Evolutionary conservation across 2,888 invertebrate genomes (phyloP).

Genomic region (Mactromeris polynyma): DNA sequence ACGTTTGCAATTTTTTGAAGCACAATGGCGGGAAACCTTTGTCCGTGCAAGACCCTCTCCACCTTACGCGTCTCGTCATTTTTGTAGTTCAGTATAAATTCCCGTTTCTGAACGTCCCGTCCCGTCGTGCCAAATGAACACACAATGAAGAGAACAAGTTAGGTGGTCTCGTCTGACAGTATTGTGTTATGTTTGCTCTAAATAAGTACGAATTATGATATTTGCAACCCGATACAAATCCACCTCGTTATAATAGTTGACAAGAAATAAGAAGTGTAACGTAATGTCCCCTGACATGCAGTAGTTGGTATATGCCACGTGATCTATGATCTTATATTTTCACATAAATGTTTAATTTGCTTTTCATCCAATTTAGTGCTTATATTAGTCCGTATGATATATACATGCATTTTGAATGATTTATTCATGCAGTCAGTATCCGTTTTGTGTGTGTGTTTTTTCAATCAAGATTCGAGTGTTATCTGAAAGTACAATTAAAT

Average conservation of each 20-base stretch:
- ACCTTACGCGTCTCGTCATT: background rate
- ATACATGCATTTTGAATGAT: no score
- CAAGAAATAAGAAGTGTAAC: background rate
- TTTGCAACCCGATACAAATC: slow-evolving; percentile 34
- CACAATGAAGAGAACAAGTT: slow-evolving; percentile 35
- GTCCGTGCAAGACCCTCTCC: no score
- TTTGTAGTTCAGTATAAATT: background rate
- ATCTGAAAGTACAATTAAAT: no score
- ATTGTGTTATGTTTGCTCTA: slow-evolving; percentile 40
- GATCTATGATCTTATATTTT: no score
- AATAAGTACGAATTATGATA: slow-evolving; percentile 29
- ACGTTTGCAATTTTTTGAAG: no score
- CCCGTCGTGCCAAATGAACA: slow-evolving; percentile 61
- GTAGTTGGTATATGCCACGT: no score
- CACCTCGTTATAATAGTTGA: slow-evolving; percentile 40
- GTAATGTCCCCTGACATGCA: background rate
- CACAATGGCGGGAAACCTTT: no score
- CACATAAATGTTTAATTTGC: no score
- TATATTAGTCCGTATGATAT: no score
- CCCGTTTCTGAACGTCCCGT: slow-evolving; percentile 2
- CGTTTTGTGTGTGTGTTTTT: background rate
- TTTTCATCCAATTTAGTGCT: no score
- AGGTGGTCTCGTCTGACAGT: slow-evolving; percentile 52
- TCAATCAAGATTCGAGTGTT: no score
- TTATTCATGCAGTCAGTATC: no score